A percentile compares a stretch with the other conserved stretches of the same genome.
These are phyloP conservation scores for Staurois parvus DNA, from an alignment of 2,797 vertebrate genomes.

Conservation along the genomic window DNA sequence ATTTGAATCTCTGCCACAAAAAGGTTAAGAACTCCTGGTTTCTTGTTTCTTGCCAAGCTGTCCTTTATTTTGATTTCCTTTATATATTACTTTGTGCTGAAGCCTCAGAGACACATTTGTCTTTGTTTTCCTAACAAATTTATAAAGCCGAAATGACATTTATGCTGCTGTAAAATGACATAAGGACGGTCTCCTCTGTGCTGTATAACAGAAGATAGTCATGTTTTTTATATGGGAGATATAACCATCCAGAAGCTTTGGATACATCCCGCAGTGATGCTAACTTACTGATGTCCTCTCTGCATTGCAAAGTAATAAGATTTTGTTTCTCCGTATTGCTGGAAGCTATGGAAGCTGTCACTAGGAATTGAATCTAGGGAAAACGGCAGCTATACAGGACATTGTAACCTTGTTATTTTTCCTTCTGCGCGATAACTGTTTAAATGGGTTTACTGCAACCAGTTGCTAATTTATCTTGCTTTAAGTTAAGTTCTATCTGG, in stretches of 20 bases:
- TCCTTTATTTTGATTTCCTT: constrained; percentile 29
- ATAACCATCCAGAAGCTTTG: background rate
- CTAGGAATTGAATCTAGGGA: constrained; percentile 1
- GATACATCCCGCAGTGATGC: constrained; percentile 2
- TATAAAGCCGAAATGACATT: constrained; percentile 26
- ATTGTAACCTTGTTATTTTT: constrained; percentile 1
- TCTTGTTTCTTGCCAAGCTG: constrained; percentile 25
- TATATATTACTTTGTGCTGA: constrained; percentile 9
- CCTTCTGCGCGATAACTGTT: background rate
- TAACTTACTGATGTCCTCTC: constrained; percentile 6
- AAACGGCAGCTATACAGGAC: background rate
- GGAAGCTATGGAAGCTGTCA: constrained; percentile 1
- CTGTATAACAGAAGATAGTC: background rate
- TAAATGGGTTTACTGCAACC: background rate
- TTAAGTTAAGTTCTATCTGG: too few species aligned
- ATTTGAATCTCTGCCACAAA: constrained; percentile 20
- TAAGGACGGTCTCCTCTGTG: constrained; percentile 11
- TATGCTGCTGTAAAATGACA: constrained; percentile 26
- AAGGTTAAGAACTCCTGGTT: constrained; percentile 18
- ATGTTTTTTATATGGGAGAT: background rate
- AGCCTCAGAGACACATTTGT: constrained; percentile 33
- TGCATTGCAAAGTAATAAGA: constrained; percentile 8
- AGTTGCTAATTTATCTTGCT: too few species aligned
- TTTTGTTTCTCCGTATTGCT: background rate
- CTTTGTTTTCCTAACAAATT: constrained; percentile 42